These are phyloP conservation scores for Petrocephalus zakoni DNA, from an alignment of 2,113 vertebrate species.

Conservation along the genomic window DNA sequence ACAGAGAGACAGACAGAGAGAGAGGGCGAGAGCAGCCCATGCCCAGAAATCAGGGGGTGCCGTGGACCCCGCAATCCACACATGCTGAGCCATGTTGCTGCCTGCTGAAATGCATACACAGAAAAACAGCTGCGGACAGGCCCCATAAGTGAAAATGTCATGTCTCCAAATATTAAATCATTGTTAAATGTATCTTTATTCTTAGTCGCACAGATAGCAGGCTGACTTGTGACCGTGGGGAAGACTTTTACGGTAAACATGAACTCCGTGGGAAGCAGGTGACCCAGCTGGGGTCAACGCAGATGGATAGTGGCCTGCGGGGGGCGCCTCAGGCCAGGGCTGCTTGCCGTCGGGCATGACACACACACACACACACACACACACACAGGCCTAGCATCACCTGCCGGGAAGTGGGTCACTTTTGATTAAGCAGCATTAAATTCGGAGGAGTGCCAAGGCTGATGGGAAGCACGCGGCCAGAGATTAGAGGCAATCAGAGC, in stretches of 20 bases:
- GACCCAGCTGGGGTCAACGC: background rate
- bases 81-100: background rate
- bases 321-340: background rate
- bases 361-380: background rate
- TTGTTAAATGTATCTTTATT: background rate
- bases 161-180: background rate
- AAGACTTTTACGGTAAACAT: background rate
- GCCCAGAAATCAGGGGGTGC: background rate
- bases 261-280: background rate
- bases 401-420: conserved; percentile 55
- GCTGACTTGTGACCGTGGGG: background rate
- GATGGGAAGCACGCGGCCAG: background rate
- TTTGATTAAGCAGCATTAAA: conserved; percentile 57
- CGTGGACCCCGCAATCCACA: background rate
- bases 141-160: background rate
- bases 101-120: background rate
- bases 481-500: conserved; percentile 35
- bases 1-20: background rate
- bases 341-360: background rate
- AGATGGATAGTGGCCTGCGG: background rate
- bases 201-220: background rate
- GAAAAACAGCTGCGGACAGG: background rate
- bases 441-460: conserved; percentile 25
- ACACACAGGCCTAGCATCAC: conserved; percentile 19
- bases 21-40: background rate